Conservation (phyloP, 2,797 vertebrate species). For the Hoplostethus mediterraneus region DNA sequence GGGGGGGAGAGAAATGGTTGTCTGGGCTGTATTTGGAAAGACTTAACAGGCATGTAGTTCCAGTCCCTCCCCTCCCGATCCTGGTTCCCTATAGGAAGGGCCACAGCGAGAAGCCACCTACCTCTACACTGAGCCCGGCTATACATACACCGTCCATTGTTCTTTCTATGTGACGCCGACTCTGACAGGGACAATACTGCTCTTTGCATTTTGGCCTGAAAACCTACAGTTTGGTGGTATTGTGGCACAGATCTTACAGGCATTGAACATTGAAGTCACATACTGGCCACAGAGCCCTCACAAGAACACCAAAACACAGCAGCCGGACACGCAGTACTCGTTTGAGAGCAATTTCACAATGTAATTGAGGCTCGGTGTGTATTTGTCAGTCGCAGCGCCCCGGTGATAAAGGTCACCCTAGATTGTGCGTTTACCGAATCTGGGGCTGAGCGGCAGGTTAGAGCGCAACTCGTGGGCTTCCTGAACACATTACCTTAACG, state of each 20-base stretch:
- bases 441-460: conserved; percentile 75
- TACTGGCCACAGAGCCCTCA: conserved; percentile 34
- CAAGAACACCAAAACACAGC: conserved; percentile 58
- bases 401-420: conserved; percentile 78
- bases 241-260: conserved; percentile 39
- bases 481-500: conserved; percentile 81
- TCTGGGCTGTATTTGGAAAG: conserved; percentile 55
- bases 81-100: conserved; percentile 14
- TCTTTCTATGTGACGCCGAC: conserved; percentile 38
- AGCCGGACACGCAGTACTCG: conserved; percentile 56
- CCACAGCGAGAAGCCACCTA: conserved; percentile 12
- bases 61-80: not conserved
- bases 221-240: conserved; percentile 39
- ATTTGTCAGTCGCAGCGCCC: conserved; percentile 49
- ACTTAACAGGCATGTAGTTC: conserved; percentile 34
- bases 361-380: conserved; percentile 64
- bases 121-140: conserved; percentile 29
- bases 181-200: conserved; percentile 31
- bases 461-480: conserved; percentile 73
- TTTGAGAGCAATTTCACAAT: conserved; percentile 67
- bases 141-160: conserved; percentile 18
- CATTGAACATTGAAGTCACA: conserved; percentile 39
- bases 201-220: conserved; percentile 36
- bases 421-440: conserved; percentile 72
- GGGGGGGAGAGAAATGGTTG: conserved; percentile 32